Percentiles rank a stretch among this genome's conserved stretches.
Evolutionary conservation across 2,888 invertebrate genomes (phyloP).

Genomic region (Lithophane socia): DNA sequence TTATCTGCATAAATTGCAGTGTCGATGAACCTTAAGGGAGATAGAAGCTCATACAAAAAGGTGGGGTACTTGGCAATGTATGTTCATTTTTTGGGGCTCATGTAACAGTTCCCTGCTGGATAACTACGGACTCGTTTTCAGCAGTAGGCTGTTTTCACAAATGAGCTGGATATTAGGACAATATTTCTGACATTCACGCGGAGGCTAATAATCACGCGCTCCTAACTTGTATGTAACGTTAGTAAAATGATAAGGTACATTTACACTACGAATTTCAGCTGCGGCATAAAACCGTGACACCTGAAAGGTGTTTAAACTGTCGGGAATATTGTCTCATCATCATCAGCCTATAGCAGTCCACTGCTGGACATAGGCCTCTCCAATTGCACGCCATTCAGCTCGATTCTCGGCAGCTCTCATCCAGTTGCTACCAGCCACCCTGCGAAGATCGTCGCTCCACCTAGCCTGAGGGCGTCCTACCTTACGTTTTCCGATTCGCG

Average conservation of each 20-base stretch:
- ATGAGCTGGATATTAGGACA: slow-evolving; percentile 51
- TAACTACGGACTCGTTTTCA: slow-evolving; percentile 33
- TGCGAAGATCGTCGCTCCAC: no score
- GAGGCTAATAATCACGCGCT: slow-evolving; percentile 38
- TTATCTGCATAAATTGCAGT: slow-evolving; percentile 19
- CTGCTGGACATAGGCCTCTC: no score
- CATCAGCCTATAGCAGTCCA: no score
- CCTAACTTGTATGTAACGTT: slow-evolving; percentile 41
- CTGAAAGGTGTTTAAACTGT: slow-evolving; percentile 26
- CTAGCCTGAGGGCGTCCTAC: no score
- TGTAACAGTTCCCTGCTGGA: slow-evolving; percentile 23
- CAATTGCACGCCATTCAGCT: no score
- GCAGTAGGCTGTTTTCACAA: slow-evolving; percentile 44
- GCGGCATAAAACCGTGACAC: slow-evolving; percentile 31
- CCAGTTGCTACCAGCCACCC: no score
- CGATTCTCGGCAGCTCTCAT: no score
- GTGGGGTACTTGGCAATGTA: slow-evolving; percentile 1
- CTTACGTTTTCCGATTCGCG: no score
- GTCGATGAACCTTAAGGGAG: slow-evolving; percentile 9
- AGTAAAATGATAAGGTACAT: slow-evolving; percentile 39
- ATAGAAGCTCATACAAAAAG: slow-evolving; percentile 9
- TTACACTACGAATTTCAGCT: slow-evolving; percentile 25
- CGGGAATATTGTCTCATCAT: slow-evolving; percentile 29
- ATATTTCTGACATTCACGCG: slow-evolving; percentile 46
- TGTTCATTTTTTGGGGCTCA: slow-evolving; percentile 14